A percentile compares a stretch with the other conserved stretches of the same genome.
Evolutionary conservation across 2,888 invertebrate genomes (phyloP).

Genomic region (Erannis defoliaria): DNA sequence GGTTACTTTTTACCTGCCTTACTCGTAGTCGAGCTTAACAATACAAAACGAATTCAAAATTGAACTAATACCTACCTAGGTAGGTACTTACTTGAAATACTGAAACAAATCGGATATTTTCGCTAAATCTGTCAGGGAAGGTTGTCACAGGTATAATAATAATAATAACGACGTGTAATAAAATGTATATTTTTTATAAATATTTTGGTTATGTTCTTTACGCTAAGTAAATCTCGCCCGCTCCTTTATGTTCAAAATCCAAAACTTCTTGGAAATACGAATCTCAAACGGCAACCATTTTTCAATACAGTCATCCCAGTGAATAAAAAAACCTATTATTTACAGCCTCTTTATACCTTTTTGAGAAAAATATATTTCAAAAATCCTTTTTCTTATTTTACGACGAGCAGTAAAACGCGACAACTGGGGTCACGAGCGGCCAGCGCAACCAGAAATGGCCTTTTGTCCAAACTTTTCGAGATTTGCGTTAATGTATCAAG

Average conservation of each 20-base stretch:
- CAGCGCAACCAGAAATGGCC: slow-evolving; percentile 53
- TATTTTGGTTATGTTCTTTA: no score
- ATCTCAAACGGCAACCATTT: slow-evolving; percentile 43
- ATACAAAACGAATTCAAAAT: no score
- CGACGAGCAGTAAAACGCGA: slow-evolving; percentile 66
- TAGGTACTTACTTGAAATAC: no score
- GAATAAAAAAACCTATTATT: slow-evolving; percentile 65
- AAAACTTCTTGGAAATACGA: slow-evolving; percentile 17
- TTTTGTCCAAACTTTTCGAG: slow-evolving; percentile 27
- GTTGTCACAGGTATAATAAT: no score
- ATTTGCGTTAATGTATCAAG: slow-evolving; percentile 17
- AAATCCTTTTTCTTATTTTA: slow-evolving; percentile 61
- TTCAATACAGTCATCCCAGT: slow-evolving; percentile 51
- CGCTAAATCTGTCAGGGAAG: no score
- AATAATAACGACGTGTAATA: neutral
- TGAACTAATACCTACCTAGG: no score
- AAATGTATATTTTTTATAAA: no score
- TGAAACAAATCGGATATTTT: no score
- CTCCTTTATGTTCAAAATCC: slow-evolving; percentile 7
- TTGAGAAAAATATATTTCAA: slow-evolving; percentile 59
- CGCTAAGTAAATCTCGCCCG: slow-evolving; percentile 1
- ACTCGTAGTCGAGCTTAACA: no score
- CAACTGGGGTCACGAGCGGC: slow-evolving; percentile 62
- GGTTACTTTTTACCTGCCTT: no score
- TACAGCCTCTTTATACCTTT: slow-evolving; percentile 62